Percentiles rank a stretch among this genome's conserved stretches.
phyloP scores from a whole-genome alignment of 2,797 vertebrate genomes.

The Poeciliopsis gracilis region DNA sequence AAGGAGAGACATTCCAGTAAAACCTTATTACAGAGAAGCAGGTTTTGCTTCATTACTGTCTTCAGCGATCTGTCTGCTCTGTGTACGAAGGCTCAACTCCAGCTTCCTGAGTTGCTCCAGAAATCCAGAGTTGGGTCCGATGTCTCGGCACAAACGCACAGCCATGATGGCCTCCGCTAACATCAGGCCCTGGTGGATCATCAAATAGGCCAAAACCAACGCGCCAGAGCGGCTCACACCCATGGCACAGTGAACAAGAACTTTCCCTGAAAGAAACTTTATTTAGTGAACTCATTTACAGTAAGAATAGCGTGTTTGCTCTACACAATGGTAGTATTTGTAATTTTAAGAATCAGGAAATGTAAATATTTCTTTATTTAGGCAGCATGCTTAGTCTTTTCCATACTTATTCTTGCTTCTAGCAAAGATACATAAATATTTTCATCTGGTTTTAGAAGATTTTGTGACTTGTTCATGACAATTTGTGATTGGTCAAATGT shows the following conservation, averaged over 20 bases:
- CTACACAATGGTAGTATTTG: not conserved
- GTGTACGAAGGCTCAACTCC: slow-evolving; percentile 46
- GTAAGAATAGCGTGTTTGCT: not conserved
- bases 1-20: not conserved
- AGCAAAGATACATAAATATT: not conserved
- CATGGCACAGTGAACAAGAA: slow-evolving; percentile 89
- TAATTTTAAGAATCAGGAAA: not conserved
- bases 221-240: slow-evolving; percentile 87
- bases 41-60: not conserved
- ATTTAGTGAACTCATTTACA: not conserved
- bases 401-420: not conserved
- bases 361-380: not conserved
- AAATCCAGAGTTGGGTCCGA: slow-evolving; percentile 87
- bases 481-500: too few relatives aligned
- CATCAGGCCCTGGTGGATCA: slow-evolving; percentile 82
- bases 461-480: too few relatives aligned
- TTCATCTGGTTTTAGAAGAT: not conserved
- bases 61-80: slow-evolving; percentile 17
- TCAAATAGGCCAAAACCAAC: slow-evolving; percentile 86
- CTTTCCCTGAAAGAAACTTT: slow-evolving; percentile 79
- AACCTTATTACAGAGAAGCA: not conserved
- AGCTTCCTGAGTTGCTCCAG: slow-evolving; percentile 83
- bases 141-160: slow-evolving; percentile 79
- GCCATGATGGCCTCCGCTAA: slow-evolving; percentile 80
- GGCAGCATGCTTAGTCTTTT: not conserved